These are phyloP conservation scores for Haemorhous mexicanus DNA, from an alignment of 2,113 vertebrate genomes.

Conservation along the genomic window DNA sequence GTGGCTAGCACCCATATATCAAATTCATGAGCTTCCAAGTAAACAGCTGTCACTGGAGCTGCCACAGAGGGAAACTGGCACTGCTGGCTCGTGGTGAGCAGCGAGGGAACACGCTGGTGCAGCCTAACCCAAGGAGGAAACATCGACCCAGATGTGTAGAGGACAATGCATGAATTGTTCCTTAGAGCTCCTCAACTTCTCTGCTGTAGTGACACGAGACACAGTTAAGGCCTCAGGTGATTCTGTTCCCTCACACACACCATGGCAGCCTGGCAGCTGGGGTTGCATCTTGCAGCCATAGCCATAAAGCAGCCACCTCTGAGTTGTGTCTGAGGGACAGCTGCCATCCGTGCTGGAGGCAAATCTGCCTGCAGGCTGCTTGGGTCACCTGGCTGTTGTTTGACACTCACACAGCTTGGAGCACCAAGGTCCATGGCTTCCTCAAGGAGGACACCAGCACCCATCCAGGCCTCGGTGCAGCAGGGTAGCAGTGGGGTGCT, in stretches of 20 bases:
- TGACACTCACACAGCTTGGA: background rate
- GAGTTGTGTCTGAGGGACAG: background rate
- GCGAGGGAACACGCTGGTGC: conserved; percentile 70
- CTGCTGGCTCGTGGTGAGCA: conserved; percentile 70
- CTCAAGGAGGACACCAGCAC: background rate
- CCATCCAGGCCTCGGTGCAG: no score
- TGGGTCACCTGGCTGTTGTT: background rate
- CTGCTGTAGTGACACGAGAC: conserved; percentile 9
- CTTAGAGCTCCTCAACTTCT: conserved; percentile 52
- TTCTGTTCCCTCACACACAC: background rate
- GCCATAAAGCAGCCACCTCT: background rate
- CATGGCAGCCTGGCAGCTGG: background rate
- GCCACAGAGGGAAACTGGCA: conserved; percentile 68
- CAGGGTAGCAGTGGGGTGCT: fast-evolving
- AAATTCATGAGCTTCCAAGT: conserved; percentile 73
- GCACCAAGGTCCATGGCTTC: background rate
- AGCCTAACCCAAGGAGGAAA: conserved; percentile 71
- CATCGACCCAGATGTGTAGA: conserved; percentile 72
- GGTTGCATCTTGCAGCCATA: background rate
- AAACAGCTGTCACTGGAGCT: conserved; percentile 70
- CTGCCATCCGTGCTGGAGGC: background rate
- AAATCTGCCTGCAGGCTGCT: background rate
- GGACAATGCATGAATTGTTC: conserved; percentile 77
- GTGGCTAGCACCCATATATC: conserved; percentile 73
- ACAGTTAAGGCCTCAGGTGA: conserved; percentile 51